A percentile compares a stretch with the other conserved stretches of the same genome.
Conservation (phyloP, 2,113 vertebrate species). For the Limnothrissa miodon region DNA sequence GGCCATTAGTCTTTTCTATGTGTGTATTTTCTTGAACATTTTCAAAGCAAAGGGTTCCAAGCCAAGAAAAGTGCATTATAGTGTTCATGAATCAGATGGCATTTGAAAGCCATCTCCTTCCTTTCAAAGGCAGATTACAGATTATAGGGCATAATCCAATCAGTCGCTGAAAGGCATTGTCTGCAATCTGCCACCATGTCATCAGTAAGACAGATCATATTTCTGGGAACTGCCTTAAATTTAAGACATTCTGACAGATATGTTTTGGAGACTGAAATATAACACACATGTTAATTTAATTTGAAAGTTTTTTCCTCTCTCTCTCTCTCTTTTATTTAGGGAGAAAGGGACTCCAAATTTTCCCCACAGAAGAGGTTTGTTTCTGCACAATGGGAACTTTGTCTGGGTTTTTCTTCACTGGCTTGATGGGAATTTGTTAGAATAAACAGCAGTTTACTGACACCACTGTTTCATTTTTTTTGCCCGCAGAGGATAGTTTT, state of each 20-base stretch:
- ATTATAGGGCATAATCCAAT: constrained; percentile 27
- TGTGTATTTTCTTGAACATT: not conserved
- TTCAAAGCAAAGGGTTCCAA: not conserved
- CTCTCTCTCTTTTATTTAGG: constrained; percentile 63
- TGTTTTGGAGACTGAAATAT: constrained; percentile 60
- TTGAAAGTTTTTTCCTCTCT: constrained; percentile 56
- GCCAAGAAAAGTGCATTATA: not conserved
- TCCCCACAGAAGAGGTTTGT: constrained; percentile 65
- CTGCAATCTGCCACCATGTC: constrained; percentile 27
- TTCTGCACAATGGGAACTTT: constrained; percentile 66
- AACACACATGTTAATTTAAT: constrained; percentile 63
- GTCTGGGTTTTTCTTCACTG: constrained; percentile 50
- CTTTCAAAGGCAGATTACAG: constrained; percentile 31
- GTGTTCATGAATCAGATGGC: constrained; percentile 10
- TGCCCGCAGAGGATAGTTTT: constrained; percentile 31
- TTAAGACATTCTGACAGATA: constrained; percentile 65
- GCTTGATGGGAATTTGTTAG: constrained; percentile 48
- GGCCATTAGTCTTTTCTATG: not conserved
- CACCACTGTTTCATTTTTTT: constrained; percentile 46
- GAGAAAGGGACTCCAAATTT: constrained; percentile 43
- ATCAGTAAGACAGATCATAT: constrained; percentile 23
- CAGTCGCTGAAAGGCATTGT: constrained; percentile 8
- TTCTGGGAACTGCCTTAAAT: not conserved
- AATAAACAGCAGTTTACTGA: constrained; percentile 65
- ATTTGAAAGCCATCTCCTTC: constrained; percentile 21